Evolutionary conservation across 1,140 invertebrate species (phyloP).

Genomic region (Drosophila punjabiensis): DNA sequence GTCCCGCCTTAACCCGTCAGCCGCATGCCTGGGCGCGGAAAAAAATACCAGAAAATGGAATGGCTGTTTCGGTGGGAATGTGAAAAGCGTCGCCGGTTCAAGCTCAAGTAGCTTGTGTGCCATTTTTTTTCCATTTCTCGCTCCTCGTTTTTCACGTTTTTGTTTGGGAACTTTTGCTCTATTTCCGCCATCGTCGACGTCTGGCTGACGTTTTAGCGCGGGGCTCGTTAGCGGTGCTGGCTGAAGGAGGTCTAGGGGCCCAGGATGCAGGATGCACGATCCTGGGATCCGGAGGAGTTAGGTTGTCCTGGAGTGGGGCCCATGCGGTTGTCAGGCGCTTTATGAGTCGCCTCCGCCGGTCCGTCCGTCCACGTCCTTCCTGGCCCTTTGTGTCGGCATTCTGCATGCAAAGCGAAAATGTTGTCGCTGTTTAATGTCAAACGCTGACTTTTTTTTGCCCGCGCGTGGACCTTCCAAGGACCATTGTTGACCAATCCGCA

Average conservation of each 20-base stretch:
- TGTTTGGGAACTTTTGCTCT: constrained; percentile 72
- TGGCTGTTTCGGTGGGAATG: constrained; percentile 14
- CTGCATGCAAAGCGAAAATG: constrained; percentile 76
- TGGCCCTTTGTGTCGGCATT: constrained; percentile 73
- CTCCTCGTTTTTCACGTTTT: constrained; percentile 41
- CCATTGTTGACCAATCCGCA: constrained; percentile 6
- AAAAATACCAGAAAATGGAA: constrained; percentile 27
- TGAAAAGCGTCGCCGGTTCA: constrained; percentile 54
- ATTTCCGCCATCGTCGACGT: constrained; percentile 69
- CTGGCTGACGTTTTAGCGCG: constrained; percentile 73
- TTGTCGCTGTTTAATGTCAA: constrained; percentile 82
- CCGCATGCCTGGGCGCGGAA: constrained; percentile 60
- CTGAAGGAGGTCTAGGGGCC: background rate
- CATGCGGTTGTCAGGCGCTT: constrained; percentile 73
- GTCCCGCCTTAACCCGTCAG: constrained; percentile 79
- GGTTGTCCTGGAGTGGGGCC: constrained; percentile 14
- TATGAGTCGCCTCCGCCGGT: constrained; percentile 57
- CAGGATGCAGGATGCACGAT: background rate
- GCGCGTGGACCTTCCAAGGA: background rate
- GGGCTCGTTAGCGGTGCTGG: constrained; percentile 55
- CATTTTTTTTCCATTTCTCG: constrained; percentile 61
- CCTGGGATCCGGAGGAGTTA: background rate
- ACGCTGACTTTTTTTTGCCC: constrained; percentile 41
- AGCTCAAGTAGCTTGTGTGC: constrained; percentile 76
- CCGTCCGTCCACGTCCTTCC: constrained; percentile 6